Conservation (phyloP, 2,888 invertebrate species). For the Diogma glabrata region DNA sequence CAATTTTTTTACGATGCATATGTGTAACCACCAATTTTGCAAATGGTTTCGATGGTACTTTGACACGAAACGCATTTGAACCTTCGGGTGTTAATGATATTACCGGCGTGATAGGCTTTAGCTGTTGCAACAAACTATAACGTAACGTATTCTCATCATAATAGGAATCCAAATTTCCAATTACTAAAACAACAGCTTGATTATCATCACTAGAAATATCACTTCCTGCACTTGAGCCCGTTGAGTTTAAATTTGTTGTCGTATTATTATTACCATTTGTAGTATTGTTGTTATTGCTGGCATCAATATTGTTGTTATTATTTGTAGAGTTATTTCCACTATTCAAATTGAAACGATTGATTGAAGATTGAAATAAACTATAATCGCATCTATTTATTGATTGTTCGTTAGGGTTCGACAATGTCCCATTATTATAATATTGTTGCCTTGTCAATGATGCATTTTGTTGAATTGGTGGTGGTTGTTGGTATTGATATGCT, state of each 20-base stretch:
- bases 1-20: conserved; percentile 67
- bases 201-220: conserved; percentile 4
- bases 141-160: conserved; percentile 33
- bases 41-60: conserved; percentile 30
- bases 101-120: conserved; percentile 36
- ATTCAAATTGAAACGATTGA: not conserved
- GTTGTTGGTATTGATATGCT: not conserved
- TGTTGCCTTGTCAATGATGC: no score
- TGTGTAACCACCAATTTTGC: conserved; percentile 64
- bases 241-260: conserved; percentile 6
- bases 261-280: not conserved
- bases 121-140: conserved; percentile 31
- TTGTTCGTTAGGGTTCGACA: not conserved
- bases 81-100: conserved; percentile 34
- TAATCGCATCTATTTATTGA: not conserved
- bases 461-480: not conserved
- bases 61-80: conserved; percentile 34
- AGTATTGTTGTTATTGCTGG: not conserved
- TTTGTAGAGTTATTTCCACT: not conserved
- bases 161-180: conserved; percentile 35
- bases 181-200: conserved; percentile 29
- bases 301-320: not conserved
- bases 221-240: not conserved
- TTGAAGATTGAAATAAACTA: not conserved
- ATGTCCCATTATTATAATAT: no score